Evolutionary conservation across 30 jellyfish, hydroid and myxozoan genomes (phyloP).

Genomic region (Chironex yamaguchii): DNA sequence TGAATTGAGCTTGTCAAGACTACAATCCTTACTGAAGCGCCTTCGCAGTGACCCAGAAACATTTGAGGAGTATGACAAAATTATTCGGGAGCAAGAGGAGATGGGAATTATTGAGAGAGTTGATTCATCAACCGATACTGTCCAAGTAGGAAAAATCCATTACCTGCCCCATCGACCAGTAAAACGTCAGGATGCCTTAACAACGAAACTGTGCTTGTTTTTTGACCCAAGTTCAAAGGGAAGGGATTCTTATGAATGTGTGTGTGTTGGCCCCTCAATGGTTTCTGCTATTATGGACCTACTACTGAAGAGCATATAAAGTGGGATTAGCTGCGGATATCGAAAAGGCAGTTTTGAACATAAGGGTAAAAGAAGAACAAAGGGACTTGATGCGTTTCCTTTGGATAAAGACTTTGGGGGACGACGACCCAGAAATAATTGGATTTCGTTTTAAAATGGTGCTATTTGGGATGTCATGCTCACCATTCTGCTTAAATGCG

Average conservation of each 20-base stretch:
- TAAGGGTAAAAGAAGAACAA: not conserved
- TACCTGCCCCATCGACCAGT: slow-evolving; percentile 25
- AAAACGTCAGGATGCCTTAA: slow-evolving; percentile 1
- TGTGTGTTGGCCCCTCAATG: slow-evolving; percentile 36
- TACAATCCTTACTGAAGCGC: not conserved
- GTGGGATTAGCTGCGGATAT: slow-evolving; percentile 26
- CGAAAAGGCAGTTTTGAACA: slow-evolving; percentile 3
- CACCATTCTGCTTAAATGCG: slow-evolving; percentile 53
- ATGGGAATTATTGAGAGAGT: slow-evolving; percentile 31
- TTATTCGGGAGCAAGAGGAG: not conserved
- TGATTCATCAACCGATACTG: not conserved
- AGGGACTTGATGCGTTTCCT: slow-evolving; percentile 3
- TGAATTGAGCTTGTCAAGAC: not conserved
- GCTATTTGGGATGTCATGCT: slow-evolving; percentile 44
- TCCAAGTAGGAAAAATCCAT: not conserved
- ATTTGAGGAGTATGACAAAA: slow-evolving; percentile 1
- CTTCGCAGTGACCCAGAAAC: no score
- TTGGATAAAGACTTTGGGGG: not conserved
- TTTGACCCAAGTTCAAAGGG: slow-evolving; percentile 36
- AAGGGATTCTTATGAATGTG: not conserved
- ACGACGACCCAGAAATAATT: not conserved
- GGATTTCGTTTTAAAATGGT: slow-evolving; percentile 7
- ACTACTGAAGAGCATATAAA: not conserved
- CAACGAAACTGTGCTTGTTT: slow-evolving; percentile 18
- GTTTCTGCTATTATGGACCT: slow-evolving; percentile 12